Evolutionary conservation across 1,140 invertebrate species (phyloP), one percentile per base, ranked within the genome.

Genomic region (Drosophila azteca): DNA sequence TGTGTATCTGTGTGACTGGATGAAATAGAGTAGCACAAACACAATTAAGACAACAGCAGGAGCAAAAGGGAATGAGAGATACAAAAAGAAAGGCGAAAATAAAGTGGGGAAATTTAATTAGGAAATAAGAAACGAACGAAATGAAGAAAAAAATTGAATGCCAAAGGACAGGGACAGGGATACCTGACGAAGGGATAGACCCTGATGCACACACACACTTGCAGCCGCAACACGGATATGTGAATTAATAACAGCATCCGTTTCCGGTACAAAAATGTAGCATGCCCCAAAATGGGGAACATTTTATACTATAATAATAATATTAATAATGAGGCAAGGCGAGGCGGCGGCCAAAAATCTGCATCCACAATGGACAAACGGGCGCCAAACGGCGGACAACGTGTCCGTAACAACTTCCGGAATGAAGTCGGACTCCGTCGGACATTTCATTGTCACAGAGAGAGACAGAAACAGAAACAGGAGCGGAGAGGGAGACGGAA

Each of bases 1-100:
- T 41, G 39, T 22, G 39, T 65, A 51, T 76, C 63, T 57, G 61
- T 50, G 59, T 58, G 67, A 75, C 52, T 65, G 75, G 62, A 67
- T 81, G 82, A 85, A 88, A 87, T 85, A 87, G 82, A 87, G 83
- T 82, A 88, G 83, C 79, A 88, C 83, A 88, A 87, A 88, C 83
- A 83, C 79, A 87, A 87, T 87, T 87, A 87, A 87, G 83, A 74
- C 72, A 55, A 49, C 70, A 45, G 26, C 17, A 39, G 35, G 35
- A 39, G 70, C 58, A 43, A 49, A 15, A 22, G 48, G 53, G 9
- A 58, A 17, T 63, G 44, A 7, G 24, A 52, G 29, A 26, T 20
- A 60, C 35, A 51, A 26, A 45, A 46, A 6, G 57, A 63, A 55
- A 50, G 52, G n/a, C 50, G 61, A 69, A 88, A 88, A 88, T 88